Evolutionary conservation across 2,888 invertebrate species (phyloP).

Genomic region (Drosophila nr. medialis): DNA sequence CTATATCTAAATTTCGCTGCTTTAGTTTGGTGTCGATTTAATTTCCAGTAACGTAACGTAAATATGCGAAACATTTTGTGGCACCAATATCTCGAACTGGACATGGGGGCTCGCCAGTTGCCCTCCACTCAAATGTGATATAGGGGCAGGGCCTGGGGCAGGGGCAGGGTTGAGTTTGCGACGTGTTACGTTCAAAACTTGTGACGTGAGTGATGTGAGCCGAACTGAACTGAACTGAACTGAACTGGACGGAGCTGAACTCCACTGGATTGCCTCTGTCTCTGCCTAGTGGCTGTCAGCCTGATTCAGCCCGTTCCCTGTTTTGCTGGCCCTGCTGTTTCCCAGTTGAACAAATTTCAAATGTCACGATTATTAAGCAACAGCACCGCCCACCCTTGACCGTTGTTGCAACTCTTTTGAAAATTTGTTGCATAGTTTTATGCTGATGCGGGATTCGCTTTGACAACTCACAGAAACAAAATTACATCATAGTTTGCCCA

Average conservation of each 20-base stretch:
- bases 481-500: slow-evolving; percentile 41
- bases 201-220: slow-evolving; percentile 49
- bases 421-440: slow-evolving; percentile 47
- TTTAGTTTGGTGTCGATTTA: slow-evolving; percentile 17
- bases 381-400: neutral
- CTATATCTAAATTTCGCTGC: neutral
- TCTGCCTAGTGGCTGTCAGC: neutral
- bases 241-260: slow-evolving; percentile 15
- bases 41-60: slow-evolving; percentile 33
- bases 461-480: slow-evolving; percentile 43
- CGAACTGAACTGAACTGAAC: slow-evolving; percentile 34
- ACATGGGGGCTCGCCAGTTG: slow-evolving; percentile 26
- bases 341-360: slow-evolving; percentile 45
- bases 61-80: slow-evolving; percentile 44
- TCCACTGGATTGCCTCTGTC: slow-evolving; percentile 22
- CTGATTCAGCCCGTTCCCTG: slow-evolving; percentile 38
- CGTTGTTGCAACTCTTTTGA: neutral
- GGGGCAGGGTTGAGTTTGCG: neutral
- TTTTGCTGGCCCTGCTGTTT: slow-evolving; percentile 24
- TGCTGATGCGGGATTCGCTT: slow-evolving; percentile 40
- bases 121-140: slow-evolving; percentile 22
- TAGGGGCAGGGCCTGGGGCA: neutral
- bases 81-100: slow-evolving; percentile 28
- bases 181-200: slow-evolving; percentile 13
- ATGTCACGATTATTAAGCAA: slow-evolving; percentile 59